A percentile compares a stretch with the other conserved stretches of the same genome.
Conservation (phyloP, 2,797 vertebrate species). For the Clarias pachynema region DNA sequence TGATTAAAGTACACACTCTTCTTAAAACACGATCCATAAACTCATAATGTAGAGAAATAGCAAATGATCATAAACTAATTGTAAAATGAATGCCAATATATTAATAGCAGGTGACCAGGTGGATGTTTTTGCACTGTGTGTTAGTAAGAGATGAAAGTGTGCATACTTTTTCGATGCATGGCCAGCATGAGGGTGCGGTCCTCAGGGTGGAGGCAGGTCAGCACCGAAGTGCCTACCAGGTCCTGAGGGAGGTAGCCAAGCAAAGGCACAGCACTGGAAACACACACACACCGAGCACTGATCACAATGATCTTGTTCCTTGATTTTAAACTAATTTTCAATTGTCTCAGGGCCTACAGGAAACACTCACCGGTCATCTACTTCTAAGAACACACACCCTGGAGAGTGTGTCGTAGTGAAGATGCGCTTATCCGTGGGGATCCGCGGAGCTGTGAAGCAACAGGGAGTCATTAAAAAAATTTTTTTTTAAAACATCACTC, state of each 20-base stretch:
- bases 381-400: conserved; percentile 89
- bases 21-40: not conserved
- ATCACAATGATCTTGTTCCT: not conserved
- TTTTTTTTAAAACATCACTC: too few species aligned
- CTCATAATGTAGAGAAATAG: not conserved
- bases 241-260: conserved; percentile 90
- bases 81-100: not conserved
- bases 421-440: conserved; percentile 88
- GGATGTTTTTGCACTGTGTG: not conserved
- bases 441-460: conserved; percentile 79
- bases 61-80: not conserved
- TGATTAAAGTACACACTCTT: not conserved
- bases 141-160: not conserved
- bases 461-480: not conserved
- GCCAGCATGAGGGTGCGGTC: conserved; percentile 85
- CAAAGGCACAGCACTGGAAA: conserved; percentile 82
- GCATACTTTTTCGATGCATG: conserved; percentile 84
- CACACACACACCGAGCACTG: not conserved
- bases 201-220: conserved; percentile 84
- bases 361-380: conserved; percentile 84
- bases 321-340: not conserved
- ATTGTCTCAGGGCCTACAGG: not conserved
- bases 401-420: conserved; percentile 93
- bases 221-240: conserved; percentile 83
- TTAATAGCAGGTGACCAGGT: not conserved